Conservation (phyloP, 30 jellyfish, hydroid and myxozoan species). For the Turritopsis rubra region DNA sequence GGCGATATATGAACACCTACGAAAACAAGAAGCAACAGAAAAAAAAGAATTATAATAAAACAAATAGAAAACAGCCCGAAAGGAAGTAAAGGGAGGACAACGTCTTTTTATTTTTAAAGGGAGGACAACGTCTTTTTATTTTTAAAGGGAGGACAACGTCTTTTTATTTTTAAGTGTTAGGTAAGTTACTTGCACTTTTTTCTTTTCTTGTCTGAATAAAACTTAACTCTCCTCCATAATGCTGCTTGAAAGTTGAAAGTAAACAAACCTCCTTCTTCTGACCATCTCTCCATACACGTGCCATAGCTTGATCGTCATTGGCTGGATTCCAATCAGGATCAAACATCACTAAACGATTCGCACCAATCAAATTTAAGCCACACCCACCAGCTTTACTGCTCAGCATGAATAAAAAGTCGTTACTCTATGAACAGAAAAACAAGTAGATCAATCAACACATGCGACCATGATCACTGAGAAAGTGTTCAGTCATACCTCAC, state of each 20-base stretch:
- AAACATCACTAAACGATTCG: constrained; percentile 97
- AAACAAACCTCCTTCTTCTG: constrained; percentile 92
- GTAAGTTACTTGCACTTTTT: too few relatives aligned
- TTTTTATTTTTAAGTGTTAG: too few relatives aligned
- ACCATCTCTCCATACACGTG: constrained; percentile 99
- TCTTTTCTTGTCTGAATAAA: too few relatives aligned
- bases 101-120: too few relatives aligned
- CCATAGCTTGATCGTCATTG: constrained; percentile 99
- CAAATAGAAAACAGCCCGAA: too few relatives aligned
- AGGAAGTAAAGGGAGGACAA: too few relatives aligned
- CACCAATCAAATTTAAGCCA: constrained; percentile 97
- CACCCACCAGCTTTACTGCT: constrained; percentile 99
- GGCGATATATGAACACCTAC: constrained; percentile 63
- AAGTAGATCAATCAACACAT: background rate
- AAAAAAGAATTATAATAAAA: too few relatives aligned
- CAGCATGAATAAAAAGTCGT: constrained; percentile 89
- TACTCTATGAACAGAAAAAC: constrained; percentile 50
- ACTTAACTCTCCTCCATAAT: too few relatives aligned
- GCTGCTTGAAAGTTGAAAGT: too few relatives aligned
- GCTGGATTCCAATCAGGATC: constrained; percentile 99
- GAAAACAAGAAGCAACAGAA: constrained; percentile 15
- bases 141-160: too few relatives aligned
- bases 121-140: too few relatives aligned
- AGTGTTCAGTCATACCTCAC: background rate
- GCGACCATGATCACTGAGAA: too few relatives aligned